Conservation (phyloP, 2,888 invertebrate genomes). For the Clanis bilineata region DNA sequence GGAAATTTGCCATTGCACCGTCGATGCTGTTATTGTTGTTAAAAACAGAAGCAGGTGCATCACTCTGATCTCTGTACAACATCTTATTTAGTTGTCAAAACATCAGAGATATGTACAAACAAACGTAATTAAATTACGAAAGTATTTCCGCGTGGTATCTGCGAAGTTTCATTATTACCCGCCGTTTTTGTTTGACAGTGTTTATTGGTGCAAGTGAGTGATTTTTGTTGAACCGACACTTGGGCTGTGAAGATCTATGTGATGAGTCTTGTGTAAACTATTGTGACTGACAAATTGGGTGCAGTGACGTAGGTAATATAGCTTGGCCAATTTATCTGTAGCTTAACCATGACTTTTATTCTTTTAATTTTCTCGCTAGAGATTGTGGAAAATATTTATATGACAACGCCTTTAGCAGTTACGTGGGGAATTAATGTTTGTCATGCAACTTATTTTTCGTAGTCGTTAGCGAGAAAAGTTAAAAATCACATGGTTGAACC, state of each 20-base stretch:
- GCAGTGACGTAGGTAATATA: not conserved
- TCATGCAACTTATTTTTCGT: too few species aligned
- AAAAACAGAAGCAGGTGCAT: too few species aligned
- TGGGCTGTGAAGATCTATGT: not conserved
- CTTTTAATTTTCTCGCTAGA: too few species aligned
- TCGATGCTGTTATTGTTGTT: too few species aligned
- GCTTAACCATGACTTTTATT: too few species aligned
- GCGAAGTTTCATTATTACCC: constrained; percentile 13
- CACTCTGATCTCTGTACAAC: constrained; percentile 18
- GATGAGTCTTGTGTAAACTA: constrained; percentile 1
- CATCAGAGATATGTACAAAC: constrained; percentile 15
- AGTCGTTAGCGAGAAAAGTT: too few species aligned
- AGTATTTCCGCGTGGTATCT: not conserved
- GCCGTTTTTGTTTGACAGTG: not conserved
- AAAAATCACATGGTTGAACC: too few species aligned
- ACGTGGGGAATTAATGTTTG: too few species aligned
- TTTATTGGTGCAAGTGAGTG: constrained; percentile 9
- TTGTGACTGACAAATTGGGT: not conserved
- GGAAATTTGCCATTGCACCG: too few species aligned
- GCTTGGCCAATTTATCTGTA: too few species aligned
- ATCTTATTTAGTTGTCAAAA: constrained; percentile 20
- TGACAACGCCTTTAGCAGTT: too few species aligned
- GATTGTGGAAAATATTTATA: too few species aligned
- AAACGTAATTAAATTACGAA: constrained; percentile 12
- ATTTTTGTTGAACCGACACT: constrained; percentile 12